These are phyloP conservation scores for Agonum fuliginosum DNA, from an alignment of 2,888 invertebrate species.

Conservation along the genomic window DNA sequence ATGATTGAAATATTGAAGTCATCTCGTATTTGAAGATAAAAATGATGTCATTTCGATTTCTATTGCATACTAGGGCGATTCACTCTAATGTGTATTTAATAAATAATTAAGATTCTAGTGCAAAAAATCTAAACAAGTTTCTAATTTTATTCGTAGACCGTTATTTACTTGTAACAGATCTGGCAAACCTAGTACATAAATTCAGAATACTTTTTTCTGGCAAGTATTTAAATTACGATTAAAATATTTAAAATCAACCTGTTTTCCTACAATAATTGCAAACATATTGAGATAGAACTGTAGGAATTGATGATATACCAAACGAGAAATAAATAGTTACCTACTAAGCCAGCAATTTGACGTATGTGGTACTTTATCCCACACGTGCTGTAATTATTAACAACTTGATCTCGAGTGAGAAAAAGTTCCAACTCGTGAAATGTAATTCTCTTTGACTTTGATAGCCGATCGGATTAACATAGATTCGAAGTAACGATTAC, in stretches of 20 bases:
- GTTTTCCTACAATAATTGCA: conserved; percentile 24
- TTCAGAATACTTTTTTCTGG: neutral
- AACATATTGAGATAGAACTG: conserved; percentile 24
- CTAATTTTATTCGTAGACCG: neutral
- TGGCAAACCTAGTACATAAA: neutral
- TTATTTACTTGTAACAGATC: conserved; percentile 1
- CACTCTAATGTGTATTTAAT: neutral
- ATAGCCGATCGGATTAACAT: conserved; percentile 33
- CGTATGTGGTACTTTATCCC: conserved; percentile 13
- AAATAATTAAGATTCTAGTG: neutral
- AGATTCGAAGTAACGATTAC: conserved; percentile 26
- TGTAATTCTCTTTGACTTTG: conserved; percentile 47
- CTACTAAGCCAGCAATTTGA: neutral
- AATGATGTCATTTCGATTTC: neutral
- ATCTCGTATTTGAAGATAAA: no score
- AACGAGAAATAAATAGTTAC: conserved; percentile 19
- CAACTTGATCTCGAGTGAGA: neutral
- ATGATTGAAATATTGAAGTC: no score
- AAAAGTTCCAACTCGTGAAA: conserved; percentile 23
- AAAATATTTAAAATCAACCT: conserved; percentile 28
- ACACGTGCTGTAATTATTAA: conserved; percentile 34
- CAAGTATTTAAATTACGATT: conserved; percentile 10
- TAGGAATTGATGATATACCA: conserved; percentile 24
- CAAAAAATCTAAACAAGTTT: neutral
- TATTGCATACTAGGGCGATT: neutral